phyloP scores from a whole-genome alignment of 2,888 invertebrate species.

The Ophion costatus region DNA sequence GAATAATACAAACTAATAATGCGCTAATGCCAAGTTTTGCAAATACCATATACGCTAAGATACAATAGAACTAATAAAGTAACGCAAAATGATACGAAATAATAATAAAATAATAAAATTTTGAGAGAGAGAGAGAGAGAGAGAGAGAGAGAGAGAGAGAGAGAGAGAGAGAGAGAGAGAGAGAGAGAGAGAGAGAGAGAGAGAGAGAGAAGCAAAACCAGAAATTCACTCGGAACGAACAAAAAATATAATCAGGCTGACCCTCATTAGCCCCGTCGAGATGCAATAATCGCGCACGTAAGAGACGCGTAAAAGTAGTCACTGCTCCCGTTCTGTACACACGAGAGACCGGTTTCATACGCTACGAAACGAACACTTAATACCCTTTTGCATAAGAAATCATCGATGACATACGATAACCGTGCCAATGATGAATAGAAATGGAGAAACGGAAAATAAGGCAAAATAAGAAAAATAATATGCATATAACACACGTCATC shows the following conservation, averaged over 20 bases:
- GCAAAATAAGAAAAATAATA: background rate
- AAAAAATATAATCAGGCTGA: constrained; percentile 23
- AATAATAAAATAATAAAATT: no score
- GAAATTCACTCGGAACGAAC: background rate
- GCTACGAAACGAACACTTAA: constrained; percentile 44
- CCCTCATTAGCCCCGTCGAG: constrained; percentile 6
- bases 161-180: no score
- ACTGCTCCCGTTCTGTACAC: constrained; percentile 1
- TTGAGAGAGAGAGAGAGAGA: background rate
- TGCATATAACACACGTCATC: background rate
- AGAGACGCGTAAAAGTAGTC: constrained; percentile 5
- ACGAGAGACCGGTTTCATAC: constrained; percentile 51
- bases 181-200: no score
- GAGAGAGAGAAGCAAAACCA: background rate
- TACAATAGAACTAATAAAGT: no score
- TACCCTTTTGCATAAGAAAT: constrained; percentile 60
- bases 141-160: no score
- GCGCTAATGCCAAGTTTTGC: no score
- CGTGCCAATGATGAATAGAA: constrained; percentile 26
- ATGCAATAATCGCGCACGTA: constrained; percentile 24
- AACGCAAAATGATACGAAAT: no score
- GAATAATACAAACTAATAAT: no score
- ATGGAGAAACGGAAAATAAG: background rate
- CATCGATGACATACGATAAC: constrained; percentile 57
- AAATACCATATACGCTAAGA: no score